Percentiles rank a stretch among this genome's conserved stretches.
These are phyloP conservation scores for Drosophila histrio DNA, from an alignment of 2,888 invertebrate species.

Conservation along the genomic window DNA sequence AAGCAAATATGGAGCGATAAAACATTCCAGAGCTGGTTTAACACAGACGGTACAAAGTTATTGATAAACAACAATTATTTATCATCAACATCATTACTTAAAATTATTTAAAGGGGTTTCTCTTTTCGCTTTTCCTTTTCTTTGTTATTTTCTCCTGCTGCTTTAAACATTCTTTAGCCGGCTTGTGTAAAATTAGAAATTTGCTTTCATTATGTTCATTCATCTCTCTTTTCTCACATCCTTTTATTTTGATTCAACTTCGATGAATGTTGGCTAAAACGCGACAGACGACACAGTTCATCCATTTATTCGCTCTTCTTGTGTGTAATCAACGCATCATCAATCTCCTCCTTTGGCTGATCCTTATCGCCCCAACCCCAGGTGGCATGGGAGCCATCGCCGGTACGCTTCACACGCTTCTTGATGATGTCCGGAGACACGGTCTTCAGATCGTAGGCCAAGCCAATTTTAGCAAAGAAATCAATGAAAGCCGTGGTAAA, in stretches of 20 bases:
- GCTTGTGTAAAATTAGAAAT: slow-evolving; percentile 48
- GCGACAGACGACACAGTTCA: not conserved
- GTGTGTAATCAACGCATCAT: slow-evolving; percentile 86
- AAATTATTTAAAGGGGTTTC: slow-evolving; percentile 65
- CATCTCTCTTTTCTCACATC: not conserved
- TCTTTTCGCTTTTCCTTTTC: slow-evolving; percentile 17
- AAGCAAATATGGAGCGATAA: slow-evolving; percentile 54
- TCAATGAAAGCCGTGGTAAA: slow-evolving; percentile 91
- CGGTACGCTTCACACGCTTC: slow-evolving; percentile 89
- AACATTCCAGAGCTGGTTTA: slow-evolving; percentile 79
- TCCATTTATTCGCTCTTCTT: slow-evolving; percentile 85
- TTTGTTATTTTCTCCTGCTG: slow-evolving; percentile 19
- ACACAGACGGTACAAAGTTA: slow-evolving; percentile 79
- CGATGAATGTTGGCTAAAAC: slow-evolving; percentile 9
- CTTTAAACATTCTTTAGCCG: slow-evolving; percentile 21
- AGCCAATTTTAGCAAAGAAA: slow-evolving; percentile 92
- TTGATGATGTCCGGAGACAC: slow-evolving; percentile 89
- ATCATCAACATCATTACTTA: slow-evolving; percentile 69
- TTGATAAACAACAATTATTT: slow-evolving; percentile 71
- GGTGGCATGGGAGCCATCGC: slow-evolving; percentile 89
- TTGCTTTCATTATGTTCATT: slow-evolving; percentile 28
- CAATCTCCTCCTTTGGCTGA: slow-evolving; percentile 86
- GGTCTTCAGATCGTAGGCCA: slow-evolving; percentile 94
- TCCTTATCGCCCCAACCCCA: slow-evolving; percentile 94
- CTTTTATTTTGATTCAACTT: slow-evolving; percentile 39